Conservation (phyloP, 2,113 vertebrate genomes). For the Mobula birostris region DNA sequence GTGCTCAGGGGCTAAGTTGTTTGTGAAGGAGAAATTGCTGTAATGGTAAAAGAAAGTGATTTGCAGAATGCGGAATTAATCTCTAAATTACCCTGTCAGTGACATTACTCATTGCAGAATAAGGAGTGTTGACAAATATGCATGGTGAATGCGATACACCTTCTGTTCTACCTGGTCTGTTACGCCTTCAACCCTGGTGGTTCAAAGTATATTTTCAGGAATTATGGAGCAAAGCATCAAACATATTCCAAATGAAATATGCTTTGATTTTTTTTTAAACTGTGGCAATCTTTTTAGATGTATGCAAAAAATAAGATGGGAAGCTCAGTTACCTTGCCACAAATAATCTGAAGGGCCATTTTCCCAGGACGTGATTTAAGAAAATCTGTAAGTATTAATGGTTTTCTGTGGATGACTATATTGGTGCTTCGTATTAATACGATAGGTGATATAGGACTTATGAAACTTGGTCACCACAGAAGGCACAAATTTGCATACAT, state of each 20-base stretch:
- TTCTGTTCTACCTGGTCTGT: neutral
- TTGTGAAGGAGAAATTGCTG: neutral
- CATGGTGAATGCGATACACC: neutral
- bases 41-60: neutral
- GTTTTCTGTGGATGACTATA: neutral
- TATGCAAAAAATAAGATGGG: neutral
- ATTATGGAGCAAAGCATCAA: neutral
- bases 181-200: neutral
- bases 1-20: neutral
- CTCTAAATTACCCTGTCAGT: neutral
- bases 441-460: neutral
- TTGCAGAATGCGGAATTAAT: neutral
- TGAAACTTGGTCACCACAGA: neutral
- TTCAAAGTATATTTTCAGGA: neutral
- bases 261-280: neutral
- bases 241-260: neutral
- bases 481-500: too few species aligned
- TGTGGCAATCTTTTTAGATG: neutral
- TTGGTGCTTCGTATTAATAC: neutral
- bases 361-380: neutral
- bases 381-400: neutral
- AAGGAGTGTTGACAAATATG: neutral
- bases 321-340: neutral
- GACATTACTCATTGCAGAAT: neutral
- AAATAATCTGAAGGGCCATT: neutral